phyloP scores from a whole-genome alignment of 1,140 invertebrate species.

The Chironomus tepperi region DNA sequence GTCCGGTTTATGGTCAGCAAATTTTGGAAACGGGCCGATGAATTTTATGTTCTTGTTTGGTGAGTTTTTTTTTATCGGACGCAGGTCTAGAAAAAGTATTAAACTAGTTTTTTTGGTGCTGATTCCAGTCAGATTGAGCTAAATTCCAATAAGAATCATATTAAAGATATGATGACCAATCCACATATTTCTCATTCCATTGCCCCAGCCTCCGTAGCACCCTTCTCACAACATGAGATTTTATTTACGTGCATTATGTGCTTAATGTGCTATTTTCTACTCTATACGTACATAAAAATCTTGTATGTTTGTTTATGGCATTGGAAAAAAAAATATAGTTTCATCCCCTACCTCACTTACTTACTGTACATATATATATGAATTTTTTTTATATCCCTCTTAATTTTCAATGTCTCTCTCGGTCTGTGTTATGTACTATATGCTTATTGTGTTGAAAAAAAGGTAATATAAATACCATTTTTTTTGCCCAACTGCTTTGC shows the following conservation, averaged over 20 bases:
- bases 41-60: background rate
- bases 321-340: conserved; percentile 10
- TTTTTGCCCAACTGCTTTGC: background rate
- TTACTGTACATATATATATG: too few relatives aligned
- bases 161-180: background rate
- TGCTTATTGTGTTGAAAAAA: background rate
- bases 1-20: background rate
- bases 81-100: background rate
- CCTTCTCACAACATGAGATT: background rate
- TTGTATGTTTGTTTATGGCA: conserved; percentile 20
- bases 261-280: conserved; percentile 9
- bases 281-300: background rate
- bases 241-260: conserved; percentile 11
- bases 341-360: background rate
- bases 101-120: background rate
- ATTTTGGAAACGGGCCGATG: conserved; percentile 19
- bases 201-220: background rate
- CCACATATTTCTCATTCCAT: background rate
- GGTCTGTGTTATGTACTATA: background rate
- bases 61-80: background rate
- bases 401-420: background rate
- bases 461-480: background rate
- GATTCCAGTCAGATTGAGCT: background rate
- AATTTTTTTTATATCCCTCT: conserved; percentile 4
- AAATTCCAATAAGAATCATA: conserved; percentile 15